phyloP scores from a whole-genome alignment of 2,797 vertebrate species.

The Notolabrus celidotus region DNA sequence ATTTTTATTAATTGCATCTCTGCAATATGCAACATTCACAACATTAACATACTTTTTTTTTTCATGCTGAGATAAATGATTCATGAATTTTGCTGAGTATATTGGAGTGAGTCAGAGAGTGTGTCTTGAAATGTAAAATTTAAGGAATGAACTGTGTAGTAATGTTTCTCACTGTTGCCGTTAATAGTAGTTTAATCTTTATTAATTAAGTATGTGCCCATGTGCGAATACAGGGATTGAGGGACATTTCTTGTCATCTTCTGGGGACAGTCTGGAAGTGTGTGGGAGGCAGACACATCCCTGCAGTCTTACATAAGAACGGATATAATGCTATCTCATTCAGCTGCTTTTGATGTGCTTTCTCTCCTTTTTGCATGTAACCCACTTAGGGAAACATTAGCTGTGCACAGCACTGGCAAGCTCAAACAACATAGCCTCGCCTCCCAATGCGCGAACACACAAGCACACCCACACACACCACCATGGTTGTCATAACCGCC shows the following conservation, averaged over 20 bases:
- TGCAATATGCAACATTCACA: neutral
- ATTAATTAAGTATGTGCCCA: neutral
- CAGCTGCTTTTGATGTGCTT: slow-evolving; percentile 49
- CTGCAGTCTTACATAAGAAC: slow-evolving; percentile 81
- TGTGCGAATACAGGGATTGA: neutral
- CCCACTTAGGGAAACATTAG: slow-evolving; percentile 59
- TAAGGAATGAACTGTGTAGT: neutral
- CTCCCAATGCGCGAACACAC: neutral
- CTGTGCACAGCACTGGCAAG: slow-evolving; percentile 46
- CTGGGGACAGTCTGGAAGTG: slow-evolving; percentile 52
- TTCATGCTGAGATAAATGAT: neutral
- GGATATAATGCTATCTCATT: slow-evolving; percentile 59
- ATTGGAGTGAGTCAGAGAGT: neutral
- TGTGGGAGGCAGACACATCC: slow-evolving; percentile 69
- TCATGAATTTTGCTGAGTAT: neutral
- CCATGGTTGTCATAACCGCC: neutral
- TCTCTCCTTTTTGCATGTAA: slow-evolving; percentile 54
- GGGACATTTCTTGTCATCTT: slow-evolving; percentile 55
- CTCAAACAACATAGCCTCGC: neutral
- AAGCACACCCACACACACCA: slow-evolving; percentile 12
- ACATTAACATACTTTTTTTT: neutral
- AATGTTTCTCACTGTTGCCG: neutral
- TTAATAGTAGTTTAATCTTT: neutral
- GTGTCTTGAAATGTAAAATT: neutral
- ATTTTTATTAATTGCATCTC: neutral